Conservation (phyloP, 2,888 invertebrate genomes). For the Tineola bisselliella region DNA sequence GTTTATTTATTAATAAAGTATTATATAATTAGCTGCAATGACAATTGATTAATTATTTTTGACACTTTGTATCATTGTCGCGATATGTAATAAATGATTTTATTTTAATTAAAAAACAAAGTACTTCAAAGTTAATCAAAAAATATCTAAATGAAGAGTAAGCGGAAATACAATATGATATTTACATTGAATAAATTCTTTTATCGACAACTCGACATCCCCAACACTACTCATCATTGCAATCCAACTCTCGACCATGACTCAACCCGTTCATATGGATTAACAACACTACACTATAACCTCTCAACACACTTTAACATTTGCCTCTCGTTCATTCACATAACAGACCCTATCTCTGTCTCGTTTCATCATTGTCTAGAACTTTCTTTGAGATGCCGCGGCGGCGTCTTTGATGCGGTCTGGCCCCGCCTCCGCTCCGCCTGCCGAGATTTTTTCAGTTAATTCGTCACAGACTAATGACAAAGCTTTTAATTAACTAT, state of each 20-base stretch:
- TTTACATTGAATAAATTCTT: no score
- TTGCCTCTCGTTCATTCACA: conserved; percentile 26
- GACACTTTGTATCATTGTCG: no score
- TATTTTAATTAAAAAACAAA: no score
- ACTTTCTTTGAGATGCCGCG: conserved; percentile 45
- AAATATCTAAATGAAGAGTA: not conserved
- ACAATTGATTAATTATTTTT: no score
- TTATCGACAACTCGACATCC: conserved; percentile 29
- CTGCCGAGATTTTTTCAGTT: conserved; percentile 32
- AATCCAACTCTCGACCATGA: conserved; percentile 36
- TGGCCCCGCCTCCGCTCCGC: conserved; percentile 47
- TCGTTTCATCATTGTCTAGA: conserved; percentile 36
- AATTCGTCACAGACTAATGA: conserved; percentile 63
- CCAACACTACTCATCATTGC: conserved; percentile 38
- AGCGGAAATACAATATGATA: no score
- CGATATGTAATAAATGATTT: no score
- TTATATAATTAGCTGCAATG: no score
- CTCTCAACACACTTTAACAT: conserved; percentile 28
- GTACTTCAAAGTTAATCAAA: no score
- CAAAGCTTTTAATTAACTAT: conserved; percentile 56
- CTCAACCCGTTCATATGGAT: conserved; percentile 56
- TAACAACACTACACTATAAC: conserved; percentile 38
- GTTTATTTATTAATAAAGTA: no score
- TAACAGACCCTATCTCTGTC: conserved; percentile 18
- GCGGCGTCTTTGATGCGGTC: conserved; percentile 53